Evolutionary conservation across 1,140 invertebrate species (phyloP), one percentile per base, ranked within the genome.

Genomic region (Lepeophtheirus salmonis): DNA sequence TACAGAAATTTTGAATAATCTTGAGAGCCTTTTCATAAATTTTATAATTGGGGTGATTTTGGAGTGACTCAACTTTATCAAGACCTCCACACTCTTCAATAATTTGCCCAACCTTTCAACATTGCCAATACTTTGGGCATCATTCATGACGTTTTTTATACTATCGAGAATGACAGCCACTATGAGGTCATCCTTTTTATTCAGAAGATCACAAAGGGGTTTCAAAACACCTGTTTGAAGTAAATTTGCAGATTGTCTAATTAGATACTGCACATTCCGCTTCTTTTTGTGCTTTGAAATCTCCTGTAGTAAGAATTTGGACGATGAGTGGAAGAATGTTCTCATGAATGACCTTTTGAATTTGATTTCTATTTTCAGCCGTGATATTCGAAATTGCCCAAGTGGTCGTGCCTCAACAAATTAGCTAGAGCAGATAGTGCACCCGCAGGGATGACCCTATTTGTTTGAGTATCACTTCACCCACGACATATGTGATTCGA

Each of bases 1-100:
- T 75, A 68, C 92, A 95, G 72, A 80, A 95, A 0, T 74, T 78
- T 66, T 94, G 89, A 62, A 95, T 80, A 56, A 95, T 81, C 57
- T 76, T 73, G 58, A 80, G 78, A 4, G 83, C 79, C 70, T 89
- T 82, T 67, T 83, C 81, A 73, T 94, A 95, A 51, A 96, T 79
- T 67, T 83, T 75, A 65, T 79, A 77, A 71, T 84, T 84, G 66
- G 81, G 77, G 69, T 86, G 83, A 61, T 77, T 74, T 66, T 86
- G 83, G 4, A 87, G 70, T 50, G 65, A 67, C 70, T 87, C 83
- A 61, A 87, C 77, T 69, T 81, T 83, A 70, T 87, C 84, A 50
- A 88, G 68, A 25, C 83, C 83, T 54, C 77, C 77, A 64, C 71
- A 73, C 66, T 81, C 78, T 68, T 82, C 79, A 62, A 81, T 74